Conservation (phyloP, 2,888 invertebrate genomes). For the Hemaris fuciformis region DNA sequence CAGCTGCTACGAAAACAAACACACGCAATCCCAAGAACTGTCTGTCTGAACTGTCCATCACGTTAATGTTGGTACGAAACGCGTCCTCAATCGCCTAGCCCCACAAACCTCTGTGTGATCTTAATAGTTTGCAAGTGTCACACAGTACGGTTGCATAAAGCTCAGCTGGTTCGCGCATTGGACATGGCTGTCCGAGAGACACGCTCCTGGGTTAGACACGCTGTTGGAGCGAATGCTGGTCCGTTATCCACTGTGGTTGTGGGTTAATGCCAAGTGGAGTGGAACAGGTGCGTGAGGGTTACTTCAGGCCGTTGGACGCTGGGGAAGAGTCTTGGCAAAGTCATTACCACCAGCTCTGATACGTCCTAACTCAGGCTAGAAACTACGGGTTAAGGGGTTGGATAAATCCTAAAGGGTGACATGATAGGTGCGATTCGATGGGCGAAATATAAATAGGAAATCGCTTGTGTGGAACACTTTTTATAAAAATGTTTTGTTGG, state of each 20-base stretch:
- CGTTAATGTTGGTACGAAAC: background rate
- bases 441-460: too few relatives aligned
- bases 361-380: too few relatives aligned
- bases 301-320: background rate
- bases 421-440: too few relatives aligned
- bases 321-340: background rate
- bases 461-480: too few relatives aligned
- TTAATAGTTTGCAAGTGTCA: conserved; percentile 15
- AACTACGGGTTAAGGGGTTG: too few relatives aligned
- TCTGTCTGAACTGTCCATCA: background rate
- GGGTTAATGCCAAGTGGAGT: conserved; percentile 30
- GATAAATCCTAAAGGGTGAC: too few relatives aligned
- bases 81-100: background rate
- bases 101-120: conserved; percentile 8
- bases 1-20: background rate
- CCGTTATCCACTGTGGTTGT: conserved; percentile 29
- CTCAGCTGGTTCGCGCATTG: background rate
- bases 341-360: too few relatives aligned
- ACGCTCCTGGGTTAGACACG: conserved; percentile 4
- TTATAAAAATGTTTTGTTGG: too few relatives aligned
- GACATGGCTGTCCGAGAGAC: background rate
- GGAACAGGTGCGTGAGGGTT: conserved; percentile 18
- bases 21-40: background rate
- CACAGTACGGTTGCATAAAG: conserved; percentile 15
- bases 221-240: background rate